A percentile compares a stretch with the other conserved stretches of the same genome.
Evolutionary conservation across 2,113 vertebrate species (phyloP).

Genomic region (Polyodon spathula): DNA sequence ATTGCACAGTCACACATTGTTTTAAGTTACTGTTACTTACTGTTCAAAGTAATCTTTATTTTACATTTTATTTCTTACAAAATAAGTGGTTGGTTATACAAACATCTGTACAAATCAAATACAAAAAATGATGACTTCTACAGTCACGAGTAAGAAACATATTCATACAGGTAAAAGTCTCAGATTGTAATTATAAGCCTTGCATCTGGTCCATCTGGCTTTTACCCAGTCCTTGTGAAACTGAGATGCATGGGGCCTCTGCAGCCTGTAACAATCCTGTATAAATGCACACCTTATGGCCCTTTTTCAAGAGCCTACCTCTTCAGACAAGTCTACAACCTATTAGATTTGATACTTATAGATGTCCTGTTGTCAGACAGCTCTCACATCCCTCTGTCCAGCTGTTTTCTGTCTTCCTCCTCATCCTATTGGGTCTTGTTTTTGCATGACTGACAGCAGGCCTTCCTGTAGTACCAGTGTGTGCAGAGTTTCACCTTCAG

Average conservation of each 20-base stretch:
- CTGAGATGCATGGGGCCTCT: too few species aligned
- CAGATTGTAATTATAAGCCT: not conserved
- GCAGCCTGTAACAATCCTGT: constrained; percentile 6
- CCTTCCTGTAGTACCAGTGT: constrained; percentile 74
- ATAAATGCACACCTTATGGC: constrained; percentile 21
- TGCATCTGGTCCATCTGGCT: not conserved
- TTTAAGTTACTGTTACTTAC: too few species aligned
- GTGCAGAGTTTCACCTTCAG: constrained; percentile 74
- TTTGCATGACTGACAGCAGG: constrained; percentile 68
- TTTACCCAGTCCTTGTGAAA: not conserved
- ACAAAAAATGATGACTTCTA: constrained; percentile 7
- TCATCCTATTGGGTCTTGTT: constrained; percentile 36
- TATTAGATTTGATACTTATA: constrained; percentile 3
- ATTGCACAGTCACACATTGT: too few species aligned
- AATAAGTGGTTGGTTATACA: not conserved
- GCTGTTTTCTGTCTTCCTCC: constrained; percentile 11
- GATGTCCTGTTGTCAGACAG: not conserved
- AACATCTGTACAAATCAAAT: constrained; percentile 26
- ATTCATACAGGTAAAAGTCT: constrained; percentile 11
- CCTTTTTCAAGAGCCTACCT: constrained; percentile 10
- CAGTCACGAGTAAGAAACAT: constrained; percentile 8
- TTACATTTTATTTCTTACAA: too few species aligned
- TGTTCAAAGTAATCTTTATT: too few species aligned
- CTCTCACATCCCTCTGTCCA: not conserved
- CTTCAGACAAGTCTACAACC: constrained; percentile 9